Evolutionary conservation across 1,140 invertebrate species (phyloP).

Genomic region (Drosophila truncata): DNA sequence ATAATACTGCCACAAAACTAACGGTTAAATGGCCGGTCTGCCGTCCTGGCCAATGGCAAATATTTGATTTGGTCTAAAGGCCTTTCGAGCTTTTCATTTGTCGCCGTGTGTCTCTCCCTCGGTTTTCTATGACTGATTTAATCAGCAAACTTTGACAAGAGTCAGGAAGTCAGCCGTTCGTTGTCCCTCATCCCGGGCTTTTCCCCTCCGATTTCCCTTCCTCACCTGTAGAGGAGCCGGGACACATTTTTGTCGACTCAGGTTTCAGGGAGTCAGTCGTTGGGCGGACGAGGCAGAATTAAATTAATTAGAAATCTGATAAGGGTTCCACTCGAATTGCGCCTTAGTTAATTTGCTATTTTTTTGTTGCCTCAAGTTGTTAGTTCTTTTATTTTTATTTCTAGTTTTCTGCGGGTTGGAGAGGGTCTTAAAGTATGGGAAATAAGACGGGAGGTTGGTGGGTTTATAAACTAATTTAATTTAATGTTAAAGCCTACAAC

Average conservation of each 20-base stretch:
- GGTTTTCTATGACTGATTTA: constrained; percentile 82
- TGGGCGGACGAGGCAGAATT: constrained; percentile 70
- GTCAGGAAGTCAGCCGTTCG: constrained; percentile 76
- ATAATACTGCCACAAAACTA: constrained; percentile 83
- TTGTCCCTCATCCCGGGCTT: constrained; percentile 11
- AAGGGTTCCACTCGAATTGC: constrained; percentile 75
- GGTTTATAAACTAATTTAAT: background rate
- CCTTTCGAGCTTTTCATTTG: constrained; percentile 72
- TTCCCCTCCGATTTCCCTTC: background rate
- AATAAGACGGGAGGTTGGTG: background rate
- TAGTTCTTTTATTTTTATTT: constrained; percentile 13
- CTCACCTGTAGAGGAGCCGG: constrained; percentile 2
- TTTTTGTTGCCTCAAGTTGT: constrained; percentile 27
- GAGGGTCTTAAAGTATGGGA: background rate
- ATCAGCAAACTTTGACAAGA: constrained; percentile 84
- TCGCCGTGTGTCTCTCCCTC: constrained; percentile 39
- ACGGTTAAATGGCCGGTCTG: constrained; percentile 77
- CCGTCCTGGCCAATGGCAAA: constrained; percentile 69
- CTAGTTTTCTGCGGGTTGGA: background rate
- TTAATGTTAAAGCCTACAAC: background rate
- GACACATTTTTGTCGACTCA: constrained; percentile 70
- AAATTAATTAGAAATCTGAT: constrained; percentile 84
- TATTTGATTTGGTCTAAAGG: constrained; percentile 84
- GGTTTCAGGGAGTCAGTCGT: constrained; percentile 29
- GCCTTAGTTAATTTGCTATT: constrained; percentile 76